A percentile compares a stretch with the other conserved stretches of the same genome.
Conservation (phyloP, 2,888 invertebrate species). For the Gymnocheta viridis region DNA sequence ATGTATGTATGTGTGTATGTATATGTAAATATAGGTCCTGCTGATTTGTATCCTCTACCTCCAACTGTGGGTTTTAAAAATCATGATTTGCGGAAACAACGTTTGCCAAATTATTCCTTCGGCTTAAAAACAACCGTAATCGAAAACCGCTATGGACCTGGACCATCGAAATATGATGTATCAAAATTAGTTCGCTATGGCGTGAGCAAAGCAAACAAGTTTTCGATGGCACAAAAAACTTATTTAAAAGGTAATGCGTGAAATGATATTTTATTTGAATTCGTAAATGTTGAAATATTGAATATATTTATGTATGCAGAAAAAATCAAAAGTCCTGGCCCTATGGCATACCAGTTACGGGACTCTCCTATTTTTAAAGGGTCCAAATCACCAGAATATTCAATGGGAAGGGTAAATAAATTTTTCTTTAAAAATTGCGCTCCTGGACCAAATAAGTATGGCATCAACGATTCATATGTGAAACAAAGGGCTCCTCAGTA, state of each 20-base stretch:
- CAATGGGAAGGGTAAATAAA: constrained; percentile 79
- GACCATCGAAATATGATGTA: constrained; percentile 77
- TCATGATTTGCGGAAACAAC: constrained; percentile 84
- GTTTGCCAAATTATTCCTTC: constrained; percentile 82
- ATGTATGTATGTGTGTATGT: neutral
- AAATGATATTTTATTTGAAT: neutral
- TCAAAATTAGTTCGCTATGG: constrained; percentile 76
- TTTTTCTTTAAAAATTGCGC: constrained; percentile 53
- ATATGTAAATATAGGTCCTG: constrained; percentile 82
- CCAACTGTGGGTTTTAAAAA: constrained; percentile 84
- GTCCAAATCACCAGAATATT: constrained; percentile 75
- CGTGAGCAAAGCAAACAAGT: constrained; percentile 78
- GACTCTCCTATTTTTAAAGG: constrained; percentile 74
- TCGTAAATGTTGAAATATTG: neutral
- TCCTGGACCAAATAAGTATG: constrained; percentile 73
- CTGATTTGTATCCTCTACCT: constrained; percentile 84
- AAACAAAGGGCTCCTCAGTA: constrained; percentile 71
- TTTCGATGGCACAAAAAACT: constrained; percentile 82
- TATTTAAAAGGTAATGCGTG: constrained; percentile 71
- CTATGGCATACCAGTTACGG: constrained; percentile 77
- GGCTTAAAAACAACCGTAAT: constrained; percentile 72
- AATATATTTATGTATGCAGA: constrained; percentile 18
- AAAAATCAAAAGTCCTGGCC: constrained; percentile 75
- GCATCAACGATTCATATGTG: constrained; percentile 57
- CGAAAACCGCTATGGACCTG: constrained; percentile 75